A percentile compares a stretch with the other conserved stretches of the same genome.
These are phyloP conservation scores for Ichneumon xanthorius DNA, from an alignment of 2,888 invertebrate species.

Conservation along the genomic window DNA sequence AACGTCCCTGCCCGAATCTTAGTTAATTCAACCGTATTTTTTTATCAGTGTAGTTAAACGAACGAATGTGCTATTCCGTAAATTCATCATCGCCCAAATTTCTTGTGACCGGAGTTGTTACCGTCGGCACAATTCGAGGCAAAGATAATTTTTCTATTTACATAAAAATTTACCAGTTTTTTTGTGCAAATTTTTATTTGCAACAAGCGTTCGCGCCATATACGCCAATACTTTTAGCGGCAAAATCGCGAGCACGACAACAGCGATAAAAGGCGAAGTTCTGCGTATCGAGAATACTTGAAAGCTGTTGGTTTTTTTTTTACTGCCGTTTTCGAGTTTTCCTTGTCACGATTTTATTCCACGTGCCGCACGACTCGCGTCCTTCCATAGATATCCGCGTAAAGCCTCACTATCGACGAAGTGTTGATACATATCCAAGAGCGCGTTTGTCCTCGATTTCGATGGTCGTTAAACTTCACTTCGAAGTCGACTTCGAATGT, in stretches of 20 bases:
- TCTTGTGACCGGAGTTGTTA: not conserved
- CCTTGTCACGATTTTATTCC: slow-evolving; percentile 9
- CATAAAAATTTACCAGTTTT: not conserved
- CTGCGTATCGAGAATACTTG: not conserved
- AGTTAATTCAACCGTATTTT: too few relatives aligned
- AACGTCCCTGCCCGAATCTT: too few relatives aligned
- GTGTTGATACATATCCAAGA: not conserved
- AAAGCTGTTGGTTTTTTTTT: not conserved
- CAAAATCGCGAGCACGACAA: not conserved
- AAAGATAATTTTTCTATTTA: not conserved
- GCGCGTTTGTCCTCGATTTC: not conserved
- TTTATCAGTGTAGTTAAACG: not conserved
- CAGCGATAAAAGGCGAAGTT: not conserved
- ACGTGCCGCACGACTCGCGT: not conserved
- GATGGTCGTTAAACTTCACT: not conserved
- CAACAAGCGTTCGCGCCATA: too few relatives aligned
- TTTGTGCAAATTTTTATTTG: not conserved
- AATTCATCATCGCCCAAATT: not conserved
- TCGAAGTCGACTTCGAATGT: not conserved
- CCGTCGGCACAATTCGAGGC: not conserved
- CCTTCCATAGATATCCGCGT: not conserved
- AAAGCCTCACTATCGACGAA: too few relatives aligned
- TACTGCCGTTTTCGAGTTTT: not conserved
- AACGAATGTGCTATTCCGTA: not conserved
- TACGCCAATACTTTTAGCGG: not conserved